Percentiles rank a stretch among this genome's conserved stretches.
These are phyloP conservation scores for Sylvilagus floridanus DNA, from an alignment of 2,797 vertebrate species.

Conservation along the genomic window DNA sequence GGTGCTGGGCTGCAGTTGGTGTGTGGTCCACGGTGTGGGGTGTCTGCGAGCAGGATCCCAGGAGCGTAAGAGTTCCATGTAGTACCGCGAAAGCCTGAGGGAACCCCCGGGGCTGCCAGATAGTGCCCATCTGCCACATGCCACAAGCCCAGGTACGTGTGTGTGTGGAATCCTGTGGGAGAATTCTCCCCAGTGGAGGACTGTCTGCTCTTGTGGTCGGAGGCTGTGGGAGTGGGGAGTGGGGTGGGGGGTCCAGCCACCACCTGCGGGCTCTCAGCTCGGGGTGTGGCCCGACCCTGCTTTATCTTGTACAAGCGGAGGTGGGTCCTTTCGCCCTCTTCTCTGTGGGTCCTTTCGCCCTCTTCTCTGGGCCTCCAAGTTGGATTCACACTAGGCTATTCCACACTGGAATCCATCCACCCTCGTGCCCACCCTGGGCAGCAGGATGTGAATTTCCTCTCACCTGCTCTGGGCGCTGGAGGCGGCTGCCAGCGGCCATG, in stretches of 20 bases:
- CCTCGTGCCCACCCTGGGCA: background rate
- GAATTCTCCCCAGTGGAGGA: background rate
- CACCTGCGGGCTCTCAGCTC: background rate
- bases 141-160: slow-evolving; percentile 3
- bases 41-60: background rate
- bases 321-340: background rate
- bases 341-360: background rate
- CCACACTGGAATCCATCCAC: background rate
- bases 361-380: background rate
- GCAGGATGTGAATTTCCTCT: background rate
- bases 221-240: background rate
- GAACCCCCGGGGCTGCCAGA: background rate
- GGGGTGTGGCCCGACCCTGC: background rate
- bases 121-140: slow-evolving; percentile 1
- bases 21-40: background rate
- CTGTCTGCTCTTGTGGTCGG: background rate
- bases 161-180: slow-evolving; percentile 34
- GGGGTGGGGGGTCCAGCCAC: too few species aligned
- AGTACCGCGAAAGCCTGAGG: background rate
- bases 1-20: slow-evolving; percentile 14
- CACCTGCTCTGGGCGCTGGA: background rate
- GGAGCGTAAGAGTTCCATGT: background rate
- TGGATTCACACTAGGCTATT: background rate
- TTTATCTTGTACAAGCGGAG: background rate
- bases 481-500: background rate